These are phyloP conservation scores for Anarrhichthys ocellatus DNA, from an alignment of 2,113 vertebrate species.

Conservation along the genomic window DNA sequence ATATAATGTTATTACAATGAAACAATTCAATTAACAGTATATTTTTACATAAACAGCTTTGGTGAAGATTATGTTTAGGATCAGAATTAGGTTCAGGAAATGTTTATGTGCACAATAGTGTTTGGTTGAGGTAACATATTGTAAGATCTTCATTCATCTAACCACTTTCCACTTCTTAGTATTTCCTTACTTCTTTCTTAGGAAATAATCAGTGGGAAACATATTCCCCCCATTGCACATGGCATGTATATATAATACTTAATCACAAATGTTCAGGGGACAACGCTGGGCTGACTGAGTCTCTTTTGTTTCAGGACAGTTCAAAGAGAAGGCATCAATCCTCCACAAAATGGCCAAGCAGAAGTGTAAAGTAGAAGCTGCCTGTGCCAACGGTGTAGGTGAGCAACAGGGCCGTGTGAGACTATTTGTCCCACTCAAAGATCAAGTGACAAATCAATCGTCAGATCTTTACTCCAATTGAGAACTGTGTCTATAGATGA, in stretches of 20 bases:
- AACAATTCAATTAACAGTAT: neutral
- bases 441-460: neutral
- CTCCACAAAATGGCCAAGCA: conserved; percentile 97
- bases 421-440: neutral
- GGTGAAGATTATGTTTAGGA: neutral
- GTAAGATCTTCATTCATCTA: neutral
- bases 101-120: neutral
- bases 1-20: neutral
- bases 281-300: neutral
- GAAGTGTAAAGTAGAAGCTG: conserved; percentile 89
- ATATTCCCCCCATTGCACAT: neutral
- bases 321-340: conserved; percentile 95
- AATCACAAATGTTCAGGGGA: neutral
- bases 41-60: neutral
- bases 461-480: neutral
- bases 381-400: conserved; percentile 85
- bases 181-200: neutral
- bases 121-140: neutral
- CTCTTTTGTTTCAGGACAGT: conserved; percentile 86
- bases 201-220: neutral
- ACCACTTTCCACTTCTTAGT: neutral
- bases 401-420: conserved; percentile 37
- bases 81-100: neutral
- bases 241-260: neutral
- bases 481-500: neutral